Base-by-base conservation (phyloP, 2,888 invertebrate genomes). In the Heliothis peltigera region DNA sequence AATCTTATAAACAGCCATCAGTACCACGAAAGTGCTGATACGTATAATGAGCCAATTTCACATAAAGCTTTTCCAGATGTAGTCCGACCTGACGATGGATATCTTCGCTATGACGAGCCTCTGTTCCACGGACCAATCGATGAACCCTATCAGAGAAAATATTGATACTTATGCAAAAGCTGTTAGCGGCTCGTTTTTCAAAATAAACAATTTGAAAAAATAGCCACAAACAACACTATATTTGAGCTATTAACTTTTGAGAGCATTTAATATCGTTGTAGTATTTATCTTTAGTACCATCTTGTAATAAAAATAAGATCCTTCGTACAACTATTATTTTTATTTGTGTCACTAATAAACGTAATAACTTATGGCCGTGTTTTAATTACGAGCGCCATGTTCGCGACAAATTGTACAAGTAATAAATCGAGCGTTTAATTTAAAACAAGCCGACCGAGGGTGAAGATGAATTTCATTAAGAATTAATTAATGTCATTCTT, bases 401-500 rank as follows among this genome's bases (percentile, higher is more conserved):
- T 84, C 86, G 89, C 92, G 94, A 94, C 94, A 94, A 94, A 94
- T 94, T 94, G 93, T 92, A 90, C 93, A 84, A 90, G 93, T 86
- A 92, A 95, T 94, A 95, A 95, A 95, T 95, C 92, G 91, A 88
- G 85, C 89, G 84, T 92, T 93, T 90, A 94, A 94, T 92, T 95
- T 94, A 94, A 94, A 94, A 91, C 92, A 87, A 88, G 88, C 76
- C 83, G 90, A 91, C 80, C 83, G 91, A 91, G 94, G 94, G 95
- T 90, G 94, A 93, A 95, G 95, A 95, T 94, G 94, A 94, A 95
- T 95, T 95, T 94, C 95, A 95, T 94, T 95, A 94, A 95, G 95
- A 94, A 94, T 94, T 95, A 95, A 95, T 95, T 95, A 95, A 95
- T 95, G 95, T 95, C 95, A 95, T 95, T 93, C 95, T 95, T 94